Base-by-base conservation (phyloP, 2,888 invertebrate genomes). In the Melangyna quadrimaculata region DNA sequence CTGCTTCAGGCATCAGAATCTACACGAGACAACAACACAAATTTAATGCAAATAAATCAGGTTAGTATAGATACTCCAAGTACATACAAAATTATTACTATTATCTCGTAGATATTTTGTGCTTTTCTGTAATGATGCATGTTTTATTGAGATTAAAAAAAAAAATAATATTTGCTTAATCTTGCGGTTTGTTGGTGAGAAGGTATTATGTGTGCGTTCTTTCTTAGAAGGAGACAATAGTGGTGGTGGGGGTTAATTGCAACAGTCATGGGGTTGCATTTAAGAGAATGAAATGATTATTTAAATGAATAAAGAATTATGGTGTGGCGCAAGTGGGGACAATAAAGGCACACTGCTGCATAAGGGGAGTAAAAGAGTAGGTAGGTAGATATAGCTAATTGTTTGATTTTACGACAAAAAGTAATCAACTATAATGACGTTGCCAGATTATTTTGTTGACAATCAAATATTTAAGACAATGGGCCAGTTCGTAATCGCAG, bases 41-140 rank as follows among this genome's bases (percentile, higher is more conserved):
- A 67, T 67, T 86, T 70, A 78, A 81, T 86, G 86, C 86, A 86
- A 81, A 86, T 84, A 84, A 86, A 86, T 86, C 86, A 86, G 86
- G 86, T 86, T 86, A 77, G 86, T 78, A 65, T 65, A 73, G 69
- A 86, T 65, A 51, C 51, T 48, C 17, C 6, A 22, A 32, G 19
- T 65, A 48, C 32, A 8, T 32, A 14, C 7, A 32, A 17, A 17
- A 69, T 51, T 73, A 86, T 77, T 86, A 77, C 77, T 69, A 75
- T 80, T 81, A 86, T 86, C 81, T 81, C 59, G 84, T 67, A 69
- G 84, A 72, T 86, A 79, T 67, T 84, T 65, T 69, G 61, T 75
- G 59, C 75, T 75, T 71, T 67, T 65, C 43, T 72, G 81, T 86
- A 80, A 80, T 73, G 80, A 77, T 80, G 80, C 80, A 84, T 80